Base-by-base conservation (phyloP, 2,797 vertebrate species). In the Poeciliopsis paucimaculata region DNA sequence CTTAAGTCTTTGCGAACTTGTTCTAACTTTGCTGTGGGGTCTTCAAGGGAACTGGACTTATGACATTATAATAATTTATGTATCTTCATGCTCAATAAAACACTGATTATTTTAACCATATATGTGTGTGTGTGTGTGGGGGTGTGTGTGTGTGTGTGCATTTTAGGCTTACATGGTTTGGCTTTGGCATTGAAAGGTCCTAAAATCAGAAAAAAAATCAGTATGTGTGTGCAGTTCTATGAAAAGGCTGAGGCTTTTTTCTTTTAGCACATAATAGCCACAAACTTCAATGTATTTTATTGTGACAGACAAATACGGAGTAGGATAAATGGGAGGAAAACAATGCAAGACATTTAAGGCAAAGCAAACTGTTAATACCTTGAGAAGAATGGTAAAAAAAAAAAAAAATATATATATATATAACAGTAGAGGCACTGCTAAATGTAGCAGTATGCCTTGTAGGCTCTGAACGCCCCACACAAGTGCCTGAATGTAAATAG, bases 1-100 rank as follows among this genome's bases (percentile, higher is more conserved):
- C 84, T 81, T 85, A 49, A 77, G 76, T 8, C 31, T 2, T 84
- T 91, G 90, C 88, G 79, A 82, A 88, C 88, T 71, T 20, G 28
- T 75, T 78, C 66, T 11, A 79, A 71, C 62, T 57, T 53, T 83
- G 76, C 77, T 79, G 68, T 73, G 77, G 81, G 64, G 72, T 68
- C 83, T 77, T 85, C 71, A 84, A 73, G 88, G 66, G 82, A 74
- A 66, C 76, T 72, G 31, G 53, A 77, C 64, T 66, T 82, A 80
- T 78, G 72, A 82, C 57, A 36, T 80, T 66, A n/a, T 16, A 28
- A 45, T 71, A 28, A 71, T 71, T 45, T 28, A 46, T 71, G 13
- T 4, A 71, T 28, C 26, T 45, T 71, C 3, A 43, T 6, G 39
- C 66, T 70, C 23, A 70, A 6, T 70, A 6, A 70, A 70, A n/a